Conservation (phyloP, 2,113 vertebrate species). For the Tragelaphus scriptus region DNA sequence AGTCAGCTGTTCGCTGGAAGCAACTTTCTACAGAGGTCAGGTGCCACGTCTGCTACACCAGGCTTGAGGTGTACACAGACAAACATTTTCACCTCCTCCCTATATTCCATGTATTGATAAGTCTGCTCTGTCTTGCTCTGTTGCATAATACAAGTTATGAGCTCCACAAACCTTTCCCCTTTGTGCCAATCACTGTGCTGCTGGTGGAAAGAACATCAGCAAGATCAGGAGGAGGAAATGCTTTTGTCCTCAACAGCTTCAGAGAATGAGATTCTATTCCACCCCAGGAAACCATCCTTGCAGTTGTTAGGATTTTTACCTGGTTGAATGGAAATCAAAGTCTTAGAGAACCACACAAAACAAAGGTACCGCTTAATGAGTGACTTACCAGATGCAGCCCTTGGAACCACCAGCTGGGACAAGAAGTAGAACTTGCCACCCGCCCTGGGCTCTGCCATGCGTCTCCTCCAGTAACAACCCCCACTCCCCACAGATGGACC, state of each 20-base stretch:
- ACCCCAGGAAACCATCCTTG: neutral
- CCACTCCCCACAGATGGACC: neutral
- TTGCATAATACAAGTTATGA: neutral
- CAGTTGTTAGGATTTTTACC: neutral
- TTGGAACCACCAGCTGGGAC: neutral
- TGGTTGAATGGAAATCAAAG: neutral
- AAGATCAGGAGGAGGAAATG: neutral
- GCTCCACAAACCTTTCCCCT: neutral
- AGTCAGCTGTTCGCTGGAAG: neutral
- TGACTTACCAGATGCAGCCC: neutral
- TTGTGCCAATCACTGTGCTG: neutral
- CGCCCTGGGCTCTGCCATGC: neutral
- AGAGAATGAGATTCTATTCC: neutral
- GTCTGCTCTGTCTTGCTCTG: neutral
- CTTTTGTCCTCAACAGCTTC: neutral
- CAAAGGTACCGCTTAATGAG: neutral
- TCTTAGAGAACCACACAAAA: neutral
- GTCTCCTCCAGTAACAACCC: neutral
- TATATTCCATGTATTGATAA: fast-evolving
- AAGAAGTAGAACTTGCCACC: no score
- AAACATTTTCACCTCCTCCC: neutral
- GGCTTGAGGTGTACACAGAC: neutral
- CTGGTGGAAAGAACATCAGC: neutral
- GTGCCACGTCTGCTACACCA: fast-evolving
- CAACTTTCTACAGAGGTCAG: neutral